Conservation (phyloP, 2,888 invertebrate species). For the Archips xylosteana region DNA sequence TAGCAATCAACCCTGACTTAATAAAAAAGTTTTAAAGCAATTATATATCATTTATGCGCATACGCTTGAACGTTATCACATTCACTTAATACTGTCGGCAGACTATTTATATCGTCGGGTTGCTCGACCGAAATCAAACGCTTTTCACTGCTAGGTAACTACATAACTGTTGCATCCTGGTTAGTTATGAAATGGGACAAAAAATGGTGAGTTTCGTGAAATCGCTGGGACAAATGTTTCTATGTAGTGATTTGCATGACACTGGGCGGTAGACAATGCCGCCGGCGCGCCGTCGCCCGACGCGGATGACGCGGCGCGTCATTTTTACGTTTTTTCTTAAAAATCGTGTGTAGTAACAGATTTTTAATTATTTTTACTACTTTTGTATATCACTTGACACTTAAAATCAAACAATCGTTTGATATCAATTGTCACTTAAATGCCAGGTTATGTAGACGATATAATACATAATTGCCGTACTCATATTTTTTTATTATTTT, state of each 20-base stretch:
- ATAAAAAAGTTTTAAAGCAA: slow-evolving; percentile 9
- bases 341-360: not conserved
- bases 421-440: not conserved
- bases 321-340: not conserved
- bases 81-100: not conserved
- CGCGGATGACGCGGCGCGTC: not conserved
- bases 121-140: not conserved
- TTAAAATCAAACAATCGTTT: not conserved
- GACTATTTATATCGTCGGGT: not conserved
- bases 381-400: not conserved
- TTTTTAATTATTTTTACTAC: not conserved
- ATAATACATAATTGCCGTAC: no score
- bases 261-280: not conserved
- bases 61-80: slow-evolving; percentile 1
- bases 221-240: slow-evolving; percentile 14
- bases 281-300: not conserved
- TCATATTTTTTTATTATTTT: no score
- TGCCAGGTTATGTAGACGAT: not conserved
- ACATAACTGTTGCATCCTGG: slow-evolving; percentile 3
- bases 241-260: slow-evolving; percentile 18
- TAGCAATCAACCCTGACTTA: slow-evolving; percentile 31
- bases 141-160: not conserved
- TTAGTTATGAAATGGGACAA: slow-evolving; percentile 18
- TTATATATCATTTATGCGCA: slow-evolving; percentile 18
- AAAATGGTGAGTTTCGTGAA: slow-evolving; percentile 22